phyloP scores from a whole-genome alignment of 2,797 vertebrate genomes.

The Gymnodraco acuticeps region DNA sequence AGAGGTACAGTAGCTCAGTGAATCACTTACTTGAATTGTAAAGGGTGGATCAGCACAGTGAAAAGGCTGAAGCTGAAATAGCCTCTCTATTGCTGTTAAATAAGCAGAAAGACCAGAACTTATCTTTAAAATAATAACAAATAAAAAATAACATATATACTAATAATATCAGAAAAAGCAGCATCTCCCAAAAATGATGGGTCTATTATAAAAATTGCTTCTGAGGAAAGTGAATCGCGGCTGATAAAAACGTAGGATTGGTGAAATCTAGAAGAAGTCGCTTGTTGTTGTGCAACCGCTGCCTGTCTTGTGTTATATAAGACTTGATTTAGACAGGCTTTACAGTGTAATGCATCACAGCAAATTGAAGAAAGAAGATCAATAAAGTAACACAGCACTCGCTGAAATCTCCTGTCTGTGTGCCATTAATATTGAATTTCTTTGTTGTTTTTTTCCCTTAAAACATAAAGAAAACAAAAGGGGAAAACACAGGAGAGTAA shows the following conservation, averaged over 20 bases:
- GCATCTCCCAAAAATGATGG: neutral
- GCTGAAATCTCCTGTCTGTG: constrained; percentile 35
- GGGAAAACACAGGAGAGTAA: constrained; percentile 18
- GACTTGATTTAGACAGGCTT: constrained; percentile 37
- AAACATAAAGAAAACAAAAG: constrained; percentile 38
- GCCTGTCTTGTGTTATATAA: constrained; percentile 20
- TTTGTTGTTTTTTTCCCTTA: constrained; percentile 8
- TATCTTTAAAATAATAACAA: too few relatives aligned
- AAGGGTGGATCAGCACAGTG: constrained; percentile 9
- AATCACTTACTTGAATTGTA: neutral
- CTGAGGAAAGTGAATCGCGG: constrained; percentile 3
- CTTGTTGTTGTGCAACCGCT: constrained; percentile 15
- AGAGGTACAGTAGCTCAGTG: constrained; percentile 12
- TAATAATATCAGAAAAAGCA: constrained; percentile 16
- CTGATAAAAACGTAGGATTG: neutral
- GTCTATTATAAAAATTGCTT: constrained; percentile 5
- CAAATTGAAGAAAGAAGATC: constrained; percentile 48
- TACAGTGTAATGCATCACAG: constrained; percentile 44
- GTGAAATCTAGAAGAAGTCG: neutral
- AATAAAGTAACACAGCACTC: constrained; percentile 49
- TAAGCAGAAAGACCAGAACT: too few relatives aligned
- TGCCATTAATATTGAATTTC: constrained; percentile 48
- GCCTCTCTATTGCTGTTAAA: too few relatives aligned
- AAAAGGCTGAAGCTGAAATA: neutral
- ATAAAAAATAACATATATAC: too few relatives aligned